Evolutionary conservation across 2,888 invertebrate species (phyloP).

Genomic region (Rhagophthalmus giganteus): DNA sequence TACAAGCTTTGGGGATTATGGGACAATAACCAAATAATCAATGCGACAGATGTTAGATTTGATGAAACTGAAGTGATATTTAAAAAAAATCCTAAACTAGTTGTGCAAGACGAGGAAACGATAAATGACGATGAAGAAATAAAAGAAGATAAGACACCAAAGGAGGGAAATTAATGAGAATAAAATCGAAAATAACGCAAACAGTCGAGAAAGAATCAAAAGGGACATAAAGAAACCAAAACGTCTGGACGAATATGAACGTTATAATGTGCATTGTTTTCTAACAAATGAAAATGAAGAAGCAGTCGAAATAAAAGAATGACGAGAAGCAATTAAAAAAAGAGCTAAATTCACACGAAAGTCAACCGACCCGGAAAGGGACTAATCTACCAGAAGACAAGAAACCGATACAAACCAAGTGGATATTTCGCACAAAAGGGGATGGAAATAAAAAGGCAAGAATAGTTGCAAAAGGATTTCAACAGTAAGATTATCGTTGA

Average conservation of each 20-base stretch:
- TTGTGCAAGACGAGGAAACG: too few relatives aligned
- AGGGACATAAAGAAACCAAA: constrained; percentile 9
- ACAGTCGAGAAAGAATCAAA: constrained; percentile 12
- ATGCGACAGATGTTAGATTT: constrained; percentile 4
- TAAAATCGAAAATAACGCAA: constrained; percentile 4
- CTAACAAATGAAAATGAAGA: constrained; percentile 5
- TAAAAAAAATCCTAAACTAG: too few relatives aligned
- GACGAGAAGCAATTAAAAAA: constrained; percentile 33
- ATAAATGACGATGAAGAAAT: constrained; percentile 14
- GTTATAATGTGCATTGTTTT: constrained; percentile 28
- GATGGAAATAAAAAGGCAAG: constrained; percentile 34
- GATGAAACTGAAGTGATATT: constrained; percentile 4
- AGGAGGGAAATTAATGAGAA: constrained; percentile 4
- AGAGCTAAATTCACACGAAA: constrained; percentile 30
- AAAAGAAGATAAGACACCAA: constrained; percentile 11
- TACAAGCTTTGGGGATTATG: constrained; percentile 34
- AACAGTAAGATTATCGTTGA: constrained; percentile 12
- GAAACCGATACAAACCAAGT: constrained; percentile 32
- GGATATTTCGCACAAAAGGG: constrained; percentile 30
- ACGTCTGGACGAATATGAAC: constrained; percentile 20
- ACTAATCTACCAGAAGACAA: constrained; percentile 23
- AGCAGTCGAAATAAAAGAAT: constrained; percentile 12
- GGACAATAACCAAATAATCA: constrained; percentile 1
- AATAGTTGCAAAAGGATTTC: constrained; percentile 37
- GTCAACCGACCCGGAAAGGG: constrained; percentile 26